Evolutionary conservation across 2,888 invertebrate species (phyloP), one percentile per base, ranked within the genome.

Genomic region (Tachina fera): DNA sequence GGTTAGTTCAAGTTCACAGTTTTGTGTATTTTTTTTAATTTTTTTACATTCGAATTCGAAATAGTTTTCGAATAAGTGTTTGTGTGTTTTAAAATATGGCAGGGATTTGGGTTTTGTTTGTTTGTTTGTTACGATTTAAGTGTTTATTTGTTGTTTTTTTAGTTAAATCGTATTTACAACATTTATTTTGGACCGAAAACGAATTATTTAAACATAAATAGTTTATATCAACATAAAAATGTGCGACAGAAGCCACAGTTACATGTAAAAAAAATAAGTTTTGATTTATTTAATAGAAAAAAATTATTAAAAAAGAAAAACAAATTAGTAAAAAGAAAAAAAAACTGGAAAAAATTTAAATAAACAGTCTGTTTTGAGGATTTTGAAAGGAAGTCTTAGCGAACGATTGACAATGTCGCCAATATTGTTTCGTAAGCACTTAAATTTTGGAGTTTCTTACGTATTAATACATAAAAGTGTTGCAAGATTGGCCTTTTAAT

Each of bases 241-340:
- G 65, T 65, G 51, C 56, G n/a, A 41, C 22, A 51, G 9, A 82
- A 82, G 83, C 83, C 83, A 71, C 16, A 79, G 43, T 67, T 63
- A 56, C 84, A 76, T 87, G 75, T 58, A 83, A 77, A 75, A 58
- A 58, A 49, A 78, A 61, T 16, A 65, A 43, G 45, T 63, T 31
- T 53, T 49, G 56, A 6, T 49, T 41, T n/a, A n/a, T 2, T 39
- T 31, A 31, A 31, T 71, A 82, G 71, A 68, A 75, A 53, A 75
- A 81, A 51, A 76, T n/a, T 87, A 85, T 79, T 88, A 53, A 58
- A 47, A 31, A 88, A 61, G 58, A 31, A n/a, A 76, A 56, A 58
- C 3, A 22, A 22, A 22, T 77, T 31, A 74, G 51, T 49, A 9
- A 75, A 58, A 49, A 1, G 84, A 63, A 88, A 87, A 65, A 88